These are phyloP conservation scores for Rhynchomys soricoides DNA, from an alignment of 2,113 vertebrate genomes.

Conservation along the genomic window DNA sequence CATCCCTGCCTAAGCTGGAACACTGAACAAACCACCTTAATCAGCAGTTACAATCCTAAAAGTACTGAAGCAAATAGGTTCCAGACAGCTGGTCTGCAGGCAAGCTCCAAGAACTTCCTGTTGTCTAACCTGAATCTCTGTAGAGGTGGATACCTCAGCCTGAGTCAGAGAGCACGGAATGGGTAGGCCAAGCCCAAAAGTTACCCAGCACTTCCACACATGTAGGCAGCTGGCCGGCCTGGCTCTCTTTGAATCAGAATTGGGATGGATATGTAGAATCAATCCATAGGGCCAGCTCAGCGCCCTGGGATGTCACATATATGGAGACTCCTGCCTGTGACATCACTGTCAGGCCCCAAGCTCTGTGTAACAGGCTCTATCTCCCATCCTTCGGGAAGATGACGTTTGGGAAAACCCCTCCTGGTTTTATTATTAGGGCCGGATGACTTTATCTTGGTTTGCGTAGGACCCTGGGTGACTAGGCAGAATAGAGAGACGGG, in stretches of 20 bases:
- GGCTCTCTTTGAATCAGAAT: constrained; percentile 21
- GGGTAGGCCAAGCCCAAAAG: not conserved
- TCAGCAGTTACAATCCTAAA: rapidly evolving
- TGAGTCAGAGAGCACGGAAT: constrained; percentile 43
- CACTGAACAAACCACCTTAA: not conserved
- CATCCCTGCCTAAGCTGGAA: not conserved
- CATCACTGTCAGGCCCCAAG: rapidly evolving
- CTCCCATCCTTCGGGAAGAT: not conserved
- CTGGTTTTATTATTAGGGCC: not conserved
- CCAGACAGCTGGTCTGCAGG: not conserved
- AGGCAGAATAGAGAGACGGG: rapidly evolving
- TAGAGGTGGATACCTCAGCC: not conserved
- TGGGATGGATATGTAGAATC: not conserved
- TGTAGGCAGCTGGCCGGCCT: not conserved
- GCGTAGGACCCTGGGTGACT: not conserved
- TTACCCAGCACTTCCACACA: rapidly evolving
- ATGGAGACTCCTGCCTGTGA: not conserved
- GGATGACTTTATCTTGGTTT: not conserved
- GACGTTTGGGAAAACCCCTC: not conserved
- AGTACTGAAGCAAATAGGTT: rapidly evolving
- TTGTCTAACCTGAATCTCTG: constrained; percentile 16
- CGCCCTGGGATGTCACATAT: not conserved
- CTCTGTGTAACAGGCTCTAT: not conserved
- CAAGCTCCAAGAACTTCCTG: not conserved
- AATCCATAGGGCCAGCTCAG: constrained; percentile 65